Evolutionary conservation across 2,113 vertebrate genomes (phyloP).

Genomic region (Hippocampus guttulatus): DNA sequence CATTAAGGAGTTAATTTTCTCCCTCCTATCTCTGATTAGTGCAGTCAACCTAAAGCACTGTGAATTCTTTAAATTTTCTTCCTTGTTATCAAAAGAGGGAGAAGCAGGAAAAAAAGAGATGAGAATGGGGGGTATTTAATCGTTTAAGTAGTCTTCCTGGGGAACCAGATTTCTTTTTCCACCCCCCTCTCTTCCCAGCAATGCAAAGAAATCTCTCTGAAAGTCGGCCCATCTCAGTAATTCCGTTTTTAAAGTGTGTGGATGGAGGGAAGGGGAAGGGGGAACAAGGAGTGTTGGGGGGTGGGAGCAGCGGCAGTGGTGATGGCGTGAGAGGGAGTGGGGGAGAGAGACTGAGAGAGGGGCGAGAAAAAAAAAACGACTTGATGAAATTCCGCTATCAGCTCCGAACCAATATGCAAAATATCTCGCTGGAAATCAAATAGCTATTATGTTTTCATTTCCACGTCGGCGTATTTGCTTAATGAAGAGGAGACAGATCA

Average conservation of each 20-base stretch:
- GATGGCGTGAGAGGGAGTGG: conserved; percentile 23
- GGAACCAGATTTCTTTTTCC: conserved; percentile 69
- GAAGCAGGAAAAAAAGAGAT: conserved; percentile 41
- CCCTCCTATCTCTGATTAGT: conserved; percentile 74
- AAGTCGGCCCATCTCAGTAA: conserved; percentile 82
- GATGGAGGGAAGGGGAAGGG: conserved; percentile 63
- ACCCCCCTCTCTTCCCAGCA: conserved; percentile 63
- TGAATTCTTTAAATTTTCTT: conserved; percentile 76
- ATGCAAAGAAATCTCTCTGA: conserved; percentile 80
- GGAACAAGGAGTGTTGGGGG: background rate
- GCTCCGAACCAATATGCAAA: conserved; percentile 99
- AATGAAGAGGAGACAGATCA: conserved; percentile 99
- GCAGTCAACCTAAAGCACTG: conserved; percentile 77
- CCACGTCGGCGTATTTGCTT: conserved; percentile 98
- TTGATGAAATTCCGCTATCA: conserved; percentile 99
- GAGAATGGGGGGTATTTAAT: conserved; percentile 77
- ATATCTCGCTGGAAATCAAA: conserved; percentile 99
- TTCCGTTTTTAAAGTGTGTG: conserved; percentile 94
- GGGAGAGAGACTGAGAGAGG: conserved; percentile 52
- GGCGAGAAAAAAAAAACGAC: conserved; percentile 76
- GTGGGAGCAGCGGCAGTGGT: background rate
- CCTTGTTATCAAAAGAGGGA: conserved; percentile 73
- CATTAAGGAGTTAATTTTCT: conserved; percentile 83
- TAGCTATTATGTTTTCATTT: conserved; percentile 99
- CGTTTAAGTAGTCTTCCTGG: conserved; percentile 75